Conservation (phyloP, 1,140 invertebrate genomes). For the Zaprionus capensis region DNA sequence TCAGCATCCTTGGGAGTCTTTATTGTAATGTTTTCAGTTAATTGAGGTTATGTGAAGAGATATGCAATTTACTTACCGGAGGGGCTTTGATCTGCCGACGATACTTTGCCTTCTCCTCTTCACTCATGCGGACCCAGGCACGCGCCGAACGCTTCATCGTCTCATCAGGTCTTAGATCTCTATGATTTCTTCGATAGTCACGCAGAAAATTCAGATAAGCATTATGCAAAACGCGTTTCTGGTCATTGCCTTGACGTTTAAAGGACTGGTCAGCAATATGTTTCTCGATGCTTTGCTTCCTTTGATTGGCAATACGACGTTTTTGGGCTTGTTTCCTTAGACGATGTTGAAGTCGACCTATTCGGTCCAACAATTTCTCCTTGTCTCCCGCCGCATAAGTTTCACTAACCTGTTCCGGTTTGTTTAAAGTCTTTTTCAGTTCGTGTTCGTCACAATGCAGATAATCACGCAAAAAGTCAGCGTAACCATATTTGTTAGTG, state of each 20-base stretch:
- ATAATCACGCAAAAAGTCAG: background rate
- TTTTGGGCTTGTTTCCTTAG: too few species aligned
- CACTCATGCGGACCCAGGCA: slow-evolving; percentile 7
- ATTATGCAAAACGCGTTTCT: background rate
- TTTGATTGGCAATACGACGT: too few species aligned
- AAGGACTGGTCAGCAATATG: background rate
- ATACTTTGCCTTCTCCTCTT: background rate
- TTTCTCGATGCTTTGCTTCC: background rate
- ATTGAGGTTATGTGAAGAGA: too few species aligned
- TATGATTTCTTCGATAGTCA: background rate
- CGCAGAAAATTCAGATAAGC: slow-evolving; percentile 8
- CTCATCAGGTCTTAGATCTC: background rate
- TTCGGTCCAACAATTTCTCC: background rate
- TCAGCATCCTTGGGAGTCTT: too few species aligned
- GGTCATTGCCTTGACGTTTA: background rate
- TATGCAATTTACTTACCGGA: too few species aligned
- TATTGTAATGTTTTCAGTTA: too few species aligned
- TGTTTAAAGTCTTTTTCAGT: accelerated
- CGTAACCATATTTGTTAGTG: background rate
- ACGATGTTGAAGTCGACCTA: too few species aligned
- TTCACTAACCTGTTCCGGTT: background rate
- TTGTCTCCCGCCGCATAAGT: background rate
- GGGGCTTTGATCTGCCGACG: too few species aligned
- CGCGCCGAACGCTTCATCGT: background rate
- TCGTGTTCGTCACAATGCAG: background rate